phyloP scores from a whole-genome alignment of 1,140 invertebrate genomes.

The Sitodiplosis mosellana region DNA sequence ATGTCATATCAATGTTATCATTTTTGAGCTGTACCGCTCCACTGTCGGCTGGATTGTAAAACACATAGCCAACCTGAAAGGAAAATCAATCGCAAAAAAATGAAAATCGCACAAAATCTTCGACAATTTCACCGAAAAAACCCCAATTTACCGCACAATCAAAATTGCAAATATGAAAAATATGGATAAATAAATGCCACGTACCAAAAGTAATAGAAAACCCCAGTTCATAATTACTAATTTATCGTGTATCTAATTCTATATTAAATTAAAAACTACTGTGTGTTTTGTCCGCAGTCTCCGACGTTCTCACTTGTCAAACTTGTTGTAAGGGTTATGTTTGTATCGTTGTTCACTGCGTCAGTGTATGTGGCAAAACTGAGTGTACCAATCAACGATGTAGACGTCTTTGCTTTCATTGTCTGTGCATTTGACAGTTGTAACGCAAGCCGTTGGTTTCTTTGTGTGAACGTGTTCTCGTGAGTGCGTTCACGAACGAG shows the following conservation, averaged over 20 bases:
- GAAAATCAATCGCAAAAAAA: conserved; percentile 13
- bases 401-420: too few species aligned
- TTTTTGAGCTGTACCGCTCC: conserved; percentile 57
- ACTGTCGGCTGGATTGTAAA: conserved; percentile 47
- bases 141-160: background rate
- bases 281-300: too few species aligned
- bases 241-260: background rate
- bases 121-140: background rate
- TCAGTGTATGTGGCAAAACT: too few species aligned
- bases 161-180: background rate
- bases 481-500: too few species aligned
- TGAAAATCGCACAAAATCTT: background rate
- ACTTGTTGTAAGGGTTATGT: too few species aligned
- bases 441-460: too few species aligned
- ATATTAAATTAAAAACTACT: background rate
- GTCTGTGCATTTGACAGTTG: too few species aligned
- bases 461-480: too few species aligned
- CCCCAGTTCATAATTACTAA: background rate
- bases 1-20: conserved; percentile 60
- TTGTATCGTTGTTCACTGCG: too few species aligned
- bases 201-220: background rate
- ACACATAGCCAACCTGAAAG: conserved; percentile 42
- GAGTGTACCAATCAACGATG: too few species aligned
- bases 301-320: background rate
- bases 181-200: background rate